Base-by-base conservation (phyloP, 2,797 vertebrate species). In the Tiaroga cobitis region DNA sequence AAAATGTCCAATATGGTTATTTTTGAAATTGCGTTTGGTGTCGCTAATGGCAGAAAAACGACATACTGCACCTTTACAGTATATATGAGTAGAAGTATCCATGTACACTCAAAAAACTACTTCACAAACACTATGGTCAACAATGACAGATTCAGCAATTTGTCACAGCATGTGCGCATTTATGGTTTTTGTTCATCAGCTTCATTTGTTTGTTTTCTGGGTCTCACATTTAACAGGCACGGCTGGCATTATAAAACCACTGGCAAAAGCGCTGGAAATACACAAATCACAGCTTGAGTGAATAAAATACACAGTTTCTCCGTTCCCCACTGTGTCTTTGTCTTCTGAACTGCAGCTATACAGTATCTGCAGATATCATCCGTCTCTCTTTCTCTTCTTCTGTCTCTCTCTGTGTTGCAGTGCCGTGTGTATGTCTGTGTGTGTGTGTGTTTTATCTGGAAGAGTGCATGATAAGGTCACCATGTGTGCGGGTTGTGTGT, bases 201-300 rank as follows among this genome's bases (percentile, higher is more conserved):
- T 82, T 51, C 0, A n/a, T 69, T 68, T 54, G 79, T 68, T 51
- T 68, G 43, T 79, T 69, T 80, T 73, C 54, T 73, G 69, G 39
- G 4, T 61, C 46, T 81, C 32, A 46, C 3, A 8, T 79, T 56
- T 69, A 84, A 84, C 15, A 2, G 76, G 34, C 65, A 59, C 19
- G 39, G 49, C 65, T 84, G 74, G 82, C 74, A 59, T 84, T 68
- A 68, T 69, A 69, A 84, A 84, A 77, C 37, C 8, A n/a, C 51
- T 81, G 68, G 68, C 37, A 82, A 46, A 26, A n/a, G 69, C 0
- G 8, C 19, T 61, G 24, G 34, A 73, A 73, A 73, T 73, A 82
- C 73, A 73, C 39, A 18, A 82, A 82, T 43, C 37, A 34, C 68
- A 73, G 51, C 80, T 39, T 56, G 67, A 81, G 46, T 1, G 5